Evolutionary conservation across 2,797 vertebrate species (phyloP).

Genomic region (Basileuterus tristriatus): DNA sequence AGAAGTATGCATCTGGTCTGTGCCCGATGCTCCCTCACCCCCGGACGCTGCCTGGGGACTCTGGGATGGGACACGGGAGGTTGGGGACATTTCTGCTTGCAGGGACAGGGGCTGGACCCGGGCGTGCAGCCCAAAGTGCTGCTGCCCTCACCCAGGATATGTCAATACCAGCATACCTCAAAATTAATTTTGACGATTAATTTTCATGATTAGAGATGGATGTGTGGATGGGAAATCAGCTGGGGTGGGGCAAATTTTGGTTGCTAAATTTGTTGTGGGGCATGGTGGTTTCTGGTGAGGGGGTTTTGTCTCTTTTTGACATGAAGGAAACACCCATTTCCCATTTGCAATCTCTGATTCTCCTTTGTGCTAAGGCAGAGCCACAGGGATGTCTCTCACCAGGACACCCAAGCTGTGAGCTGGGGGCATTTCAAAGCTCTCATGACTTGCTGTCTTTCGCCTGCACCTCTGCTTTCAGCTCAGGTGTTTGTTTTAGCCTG

Average conservation of each 20-base stretch:
- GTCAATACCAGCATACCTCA: not conserved
- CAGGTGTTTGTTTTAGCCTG: conserved; percentile 34
- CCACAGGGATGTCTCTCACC: not conserved
- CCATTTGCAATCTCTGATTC: not conserved
- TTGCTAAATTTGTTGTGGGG: not conserved
- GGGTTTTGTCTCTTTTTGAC: not conserved
- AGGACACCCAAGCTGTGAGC: not conserved
- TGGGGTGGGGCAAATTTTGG: not conserved
- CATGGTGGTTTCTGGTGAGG: not conserved
- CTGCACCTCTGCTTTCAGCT: not conserved
- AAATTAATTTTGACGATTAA: not conserved
- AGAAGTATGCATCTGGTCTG: conserved; percentile 75
- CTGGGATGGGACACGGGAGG: accelerated
- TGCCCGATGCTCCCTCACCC: not conserved
- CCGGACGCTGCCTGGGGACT: not conserved
- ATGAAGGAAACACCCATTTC: not conserved
- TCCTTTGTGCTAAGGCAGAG: not conserved
- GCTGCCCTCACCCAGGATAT: not conserved
- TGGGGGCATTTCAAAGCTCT: not conserved
- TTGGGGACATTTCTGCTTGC: not conserved
- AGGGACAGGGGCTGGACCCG: not conserved
- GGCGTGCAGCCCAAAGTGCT: not conserved
- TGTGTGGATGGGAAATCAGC: not conserved
- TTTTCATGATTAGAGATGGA: not conserved
- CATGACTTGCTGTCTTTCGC: not conserved